phyloP scores from a whole-genome alignment of 2,113 vertebrate species.

The Tursiops truncatus region DNA sequence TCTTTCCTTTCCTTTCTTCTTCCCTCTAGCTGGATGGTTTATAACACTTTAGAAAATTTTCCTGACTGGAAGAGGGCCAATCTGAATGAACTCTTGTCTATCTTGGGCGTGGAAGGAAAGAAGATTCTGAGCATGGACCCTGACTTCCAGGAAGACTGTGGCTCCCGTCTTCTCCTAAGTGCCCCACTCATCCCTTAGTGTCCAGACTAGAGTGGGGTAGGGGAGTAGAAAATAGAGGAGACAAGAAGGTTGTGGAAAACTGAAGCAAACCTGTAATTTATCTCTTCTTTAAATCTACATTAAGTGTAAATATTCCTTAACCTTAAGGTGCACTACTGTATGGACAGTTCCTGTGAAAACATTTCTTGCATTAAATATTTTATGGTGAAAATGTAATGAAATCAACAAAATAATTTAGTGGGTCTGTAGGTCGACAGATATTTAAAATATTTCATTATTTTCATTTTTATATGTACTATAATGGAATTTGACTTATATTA shows the following conservation, averaged over 20 bases:
- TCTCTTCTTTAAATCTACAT: not conserved
- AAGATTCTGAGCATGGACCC: not conserved
- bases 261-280: not conserved
- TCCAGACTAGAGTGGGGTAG: not conserved
- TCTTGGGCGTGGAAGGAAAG: slow-evolving; percentile 31
- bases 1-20: slow-evolving; percentile 55
- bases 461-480: slow-evolving; percentile 21
- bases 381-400: slow-evolving; percentile 22
- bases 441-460: slow-evolving; percentile 4
- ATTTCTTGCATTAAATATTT: not conserved
- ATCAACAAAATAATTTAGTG: not conserved
- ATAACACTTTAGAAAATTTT: slow-evolving; percentile 55
- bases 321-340: not conserved
- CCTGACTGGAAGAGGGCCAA: slow-evolving; percentile 54
- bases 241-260: not conserved
- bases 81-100: slow-evolving; percentile 40
- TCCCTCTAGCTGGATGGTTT: slow-evolving; percentile 55
- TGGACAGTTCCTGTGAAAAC: not conserved
- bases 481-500: slow-evolving; percentile 23
- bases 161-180: not conserved
- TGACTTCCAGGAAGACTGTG: slow-evolving; percentile 43
- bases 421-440: not conserved
- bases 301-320: not conserved
- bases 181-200: not conserved
- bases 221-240: not conserved